Conservation (phyloP, 1,140 invertebrate species). For the Drosophila takahashii region DNA sequence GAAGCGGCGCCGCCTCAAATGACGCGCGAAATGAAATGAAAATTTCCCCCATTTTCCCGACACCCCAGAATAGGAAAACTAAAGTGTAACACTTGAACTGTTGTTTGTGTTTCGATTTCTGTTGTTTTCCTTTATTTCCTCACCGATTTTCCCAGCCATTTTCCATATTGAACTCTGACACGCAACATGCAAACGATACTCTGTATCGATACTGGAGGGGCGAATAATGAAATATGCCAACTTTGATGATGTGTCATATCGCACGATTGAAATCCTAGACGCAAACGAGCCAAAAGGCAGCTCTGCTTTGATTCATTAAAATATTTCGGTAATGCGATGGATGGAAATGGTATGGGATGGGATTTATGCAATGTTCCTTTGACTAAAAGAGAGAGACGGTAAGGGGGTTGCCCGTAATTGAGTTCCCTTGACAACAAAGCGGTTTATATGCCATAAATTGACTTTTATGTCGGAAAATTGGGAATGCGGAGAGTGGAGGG, state of each 20-base stretch:
- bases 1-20: constrained; percentile 76
- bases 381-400: constrained; percentile 8
- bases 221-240: constrained; percentile 77
- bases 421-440: constrained; percentile 73
- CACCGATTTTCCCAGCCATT: constrained; percentile 17
- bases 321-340: constrained; percentile 67
- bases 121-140: constrained; percentile 21
- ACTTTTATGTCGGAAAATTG: constrained; percentile 58
- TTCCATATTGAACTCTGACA: constrained; percentile 74
- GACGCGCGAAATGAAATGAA: constrained; percentile 81
- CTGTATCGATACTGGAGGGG: constrained; percentile 37
- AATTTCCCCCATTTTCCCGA: constrained; percentile 39
- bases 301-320: constrained; percentile 68
- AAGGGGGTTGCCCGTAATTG: constrained; percentile 42
- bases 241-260: constrained; percentile 79
- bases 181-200: constrained; percentile 69
- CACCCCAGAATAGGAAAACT: constrained; percentile 35
- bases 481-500: not conserved
- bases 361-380: constrained; percentile 39
- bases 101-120: constrained; percentile 72
- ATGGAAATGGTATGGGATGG: not conserved
- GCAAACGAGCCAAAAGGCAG: constrained; percentile 6
- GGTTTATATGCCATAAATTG: constrained; percentile 78
- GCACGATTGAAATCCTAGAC: constrained; percentile 71
- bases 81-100: constrained; percentile 76